A percentile compares a stretch with the other conserved stretches of the same genome.
phyloP scores from a whole-genome alignment of 2,797 vertebrate species.

The Crax fasciolata region DNA sequence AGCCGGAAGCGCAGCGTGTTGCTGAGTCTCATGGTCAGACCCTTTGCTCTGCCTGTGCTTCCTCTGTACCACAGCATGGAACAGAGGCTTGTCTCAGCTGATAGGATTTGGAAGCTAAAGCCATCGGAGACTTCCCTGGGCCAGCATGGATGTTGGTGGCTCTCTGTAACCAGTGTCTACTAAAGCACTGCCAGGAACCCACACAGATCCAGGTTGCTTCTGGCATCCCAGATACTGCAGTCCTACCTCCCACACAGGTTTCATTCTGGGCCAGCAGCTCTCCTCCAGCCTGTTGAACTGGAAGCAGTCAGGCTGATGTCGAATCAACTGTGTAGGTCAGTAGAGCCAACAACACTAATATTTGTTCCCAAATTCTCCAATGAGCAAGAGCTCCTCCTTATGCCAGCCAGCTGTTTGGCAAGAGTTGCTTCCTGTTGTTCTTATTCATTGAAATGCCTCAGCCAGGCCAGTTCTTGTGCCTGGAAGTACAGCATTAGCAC shows the following conservation, averaged over 20 bases:
- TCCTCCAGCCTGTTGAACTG: neutral
- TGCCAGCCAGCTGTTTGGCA: constrained; percentile 70
- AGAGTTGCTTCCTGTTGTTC: constrained; percentile 35
- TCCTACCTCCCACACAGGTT: neutral
- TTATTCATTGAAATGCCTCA: neutral
- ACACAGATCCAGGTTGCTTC: fast-evolving
- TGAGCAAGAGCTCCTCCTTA: constrained; percentile 10
- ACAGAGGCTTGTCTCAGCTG: fast-evolving
- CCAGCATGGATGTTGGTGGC: neutral
- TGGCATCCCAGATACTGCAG: too few relatives aligned
- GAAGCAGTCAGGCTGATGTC: neutral
- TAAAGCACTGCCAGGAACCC: neutral
- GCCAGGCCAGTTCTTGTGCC: neutral
- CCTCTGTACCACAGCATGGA: neutral
- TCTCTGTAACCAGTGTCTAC: neutral
- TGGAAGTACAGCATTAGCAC: neutral
- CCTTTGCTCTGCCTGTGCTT: neutral
- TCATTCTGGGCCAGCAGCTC: neutral
- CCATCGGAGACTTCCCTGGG: neutral
- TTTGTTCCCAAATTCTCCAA: constrained; percentile 37
- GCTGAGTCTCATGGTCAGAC: neutral
- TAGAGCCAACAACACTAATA: neutral
- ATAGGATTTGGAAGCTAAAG: neutral
- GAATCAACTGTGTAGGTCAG: constrained; percentile 15
- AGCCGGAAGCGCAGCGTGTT: neutral